Base-by-base conservation (phyloP, 2,888 invertebrate species). In the Rhabditoides inermis region DNA sequence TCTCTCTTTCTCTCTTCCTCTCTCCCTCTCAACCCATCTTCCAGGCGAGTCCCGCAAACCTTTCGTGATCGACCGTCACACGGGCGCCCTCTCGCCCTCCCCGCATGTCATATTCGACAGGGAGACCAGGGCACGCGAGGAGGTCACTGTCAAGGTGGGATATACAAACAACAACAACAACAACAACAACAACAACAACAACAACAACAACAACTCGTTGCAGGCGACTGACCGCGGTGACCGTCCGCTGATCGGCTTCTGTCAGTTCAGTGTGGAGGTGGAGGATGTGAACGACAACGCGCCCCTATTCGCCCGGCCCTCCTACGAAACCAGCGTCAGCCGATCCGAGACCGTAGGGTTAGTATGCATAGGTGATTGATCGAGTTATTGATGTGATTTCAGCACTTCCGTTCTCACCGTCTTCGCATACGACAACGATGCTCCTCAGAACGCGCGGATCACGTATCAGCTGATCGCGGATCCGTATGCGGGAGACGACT, bases 281-380 rank as follows among this genome's bases (percentile, higher is more conserved):
- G 90, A 90, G 72, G 95, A 98, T 83, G 92, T 91, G 83, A 98
- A 98, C 85, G 98, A 98, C 84, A 95, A 98, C 82, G 90, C 91
- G 61, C 95, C 95, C 63, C 89, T 89, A 81, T 95, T 98, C 82
- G 55, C 70, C 73, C 53, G 75, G 61, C 58, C 77, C 2, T 62
- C 61, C 25, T 78, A 79, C 20, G 69, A 73, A 45, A 71, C 77
- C 3, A 63, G 69, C 27, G 70, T 78, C 6, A 63, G 60, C 6
- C 30, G 69, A 20, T 51, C 53, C 10, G 63, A 63, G 53, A 47
- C 64, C 6, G 51, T 65, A 28, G 69, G 65, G 59, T 55, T 20
- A 7, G 47, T 45, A 50, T 48, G 18, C 5, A 50, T 35, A 51
- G 1, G 20, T 18, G 40, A 39, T 32, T 1, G 15, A 32, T 32